Base-by-base conservation (phyloP, 2,113 vertebrate genomes). In the Tachuris rubrigastra region DNA sequence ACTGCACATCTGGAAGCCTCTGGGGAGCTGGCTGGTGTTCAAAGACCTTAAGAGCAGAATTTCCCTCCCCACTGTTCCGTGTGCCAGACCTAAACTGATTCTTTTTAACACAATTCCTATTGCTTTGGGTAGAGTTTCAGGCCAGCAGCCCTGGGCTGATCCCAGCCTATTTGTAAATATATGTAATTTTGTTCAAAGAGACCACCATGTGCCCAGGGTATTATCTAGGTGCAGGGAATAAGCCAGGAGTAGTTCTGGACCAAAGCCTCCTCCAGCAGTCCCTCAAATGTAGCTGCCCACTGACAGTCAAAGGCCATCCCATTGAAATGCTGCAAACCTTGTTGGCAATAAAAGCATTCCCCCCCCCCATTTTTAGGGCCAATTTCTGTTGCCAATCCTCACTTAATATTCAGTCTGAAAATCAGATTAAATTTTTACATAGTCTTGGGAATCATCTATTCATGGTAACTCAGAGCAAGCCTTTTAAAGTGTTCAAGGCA, bases 371-470 rank as follows among this genome's bases (percentile, higher is more conserved):
- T 49, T 84, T 92, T 55, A 65, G 27, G 56, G 39, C 55, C 39
- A 78, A 52, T 78, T 84, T 84, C 35, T 67, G 44, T 56, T 75
- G 60, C 60, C 39, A 90, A 25, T 56, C 35, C 80, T 92, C 3
- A 5, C 47, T 95, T 71, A 56, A 69, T 84, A 82, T 56, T 86
- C 88, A 83, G 85, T 14, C 46, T 88, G 72, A 90, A 95, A 90
- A 90, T 49, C 28, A 71, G 39, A 89, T 89, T 84, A 67, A 76
- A 75, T 84, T 93, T 49, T 84, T 84, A 72, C 52, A 67, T 39
- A 20, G 33, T 52, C 56, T 89, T 20, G 47, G 72, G 60, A 90
- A 82, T 92, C 42, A 73, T 77, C 63, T 90, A 44, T 55, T 71
- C 25, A 25, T 41, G 17, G 52, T 59, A 52, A 89, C 41, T 47